These are phyloP conservation scores for Dasyurus viverrinus DNA, from an alignment of 2,113 vertebrate species.

Conservation along the genomic window DNA sequence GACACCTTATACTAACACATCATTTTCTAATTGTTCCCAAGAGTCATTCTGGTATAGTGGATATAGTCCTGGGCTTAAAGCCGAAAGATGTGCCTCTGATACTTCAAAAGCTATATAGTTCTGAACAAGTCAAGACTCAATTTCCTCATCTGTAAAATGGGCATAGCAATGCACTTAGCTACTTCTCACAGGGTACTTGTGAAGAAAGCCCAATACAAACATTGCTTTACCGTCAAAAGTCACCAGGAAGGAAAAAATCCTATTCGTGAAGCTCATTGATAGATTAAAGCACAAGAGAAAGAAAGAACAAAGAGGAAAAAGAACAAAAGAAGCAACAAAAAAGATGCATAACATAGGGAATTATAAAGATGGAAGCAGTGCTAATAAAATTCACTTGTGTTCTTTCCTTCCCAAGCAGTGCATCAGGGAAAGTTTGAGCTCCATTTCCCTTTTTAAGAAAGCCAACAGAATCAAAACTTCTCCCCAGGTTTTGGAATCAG, in stretches of 20 bases:
- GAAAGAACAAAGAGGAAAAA: background rate
- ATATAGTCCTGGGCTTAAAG: background rate
- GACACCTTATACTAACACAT: background rate
- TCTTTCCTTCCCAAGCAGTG: background rate
- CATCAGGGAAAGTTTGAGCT: background rate
- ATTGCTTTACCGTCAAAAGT: background rate
- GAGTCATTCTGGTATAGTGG: background rate
- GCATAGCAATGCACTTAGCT: background rate
- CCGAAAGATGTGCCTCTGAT: background rate
- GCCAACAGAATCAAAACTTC: background rate
- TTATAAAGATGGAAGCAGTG: background rate
- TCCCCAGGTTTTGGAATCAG: background rate
- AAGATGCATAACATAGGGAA: background rate
- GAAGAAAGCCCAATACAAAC: background rate
- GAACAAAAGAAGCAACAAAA: background rate
- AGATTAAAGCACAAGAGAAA: background rate
- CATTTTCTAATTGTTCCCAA: background rate
- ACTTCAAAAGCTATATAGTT: background rate
- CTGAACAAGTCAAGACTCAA: background rate
- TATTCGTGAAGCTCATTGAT: background rate
- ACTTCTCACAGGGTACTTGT: background rate
- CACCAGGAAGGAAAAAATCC: background rate
- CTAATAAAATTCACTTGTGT: background rate
- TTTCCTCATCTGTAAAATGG: background rate
- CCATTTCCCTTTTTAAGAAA: background rate